A percentile compares a stretch with the other conserved stretches of the same genome.
phyloP scores from a whole-genome alignment of 2,888 invertebrate genomes.

The Busseola fusca region DNA sequence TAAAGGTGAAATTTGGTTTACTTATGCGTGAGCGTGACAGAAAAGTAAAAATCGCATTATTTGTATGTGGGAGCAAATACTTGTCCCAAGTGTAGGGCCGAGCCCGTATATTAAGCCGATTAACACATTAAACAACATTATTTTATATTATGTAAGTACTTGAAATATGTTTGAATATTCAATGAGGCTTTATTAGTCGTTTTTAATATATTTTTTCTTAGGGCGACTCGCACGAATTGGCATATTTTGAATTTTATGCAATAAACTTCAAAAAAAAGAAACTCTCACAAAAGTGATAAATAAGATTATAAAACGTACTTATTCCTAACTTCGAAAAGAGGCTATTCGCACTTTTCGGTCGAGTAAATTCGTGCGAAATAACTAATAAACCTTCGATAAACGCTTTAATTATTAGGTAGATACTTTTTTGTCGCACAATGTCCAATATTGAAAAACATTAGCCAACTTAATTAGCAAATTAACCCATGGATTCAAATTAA shows the following conservation, averaged over 20 bases:
- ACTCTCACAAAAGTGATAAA: no score
- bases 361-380: not conserved
- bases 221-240: not conserved
- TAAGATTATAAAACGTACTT: not conserved
- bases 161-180: not conserved
- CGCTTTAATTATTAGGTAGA: not conserved
- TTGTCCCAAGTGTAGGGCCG: not conserved
- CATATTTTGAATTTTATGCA: not conserved
- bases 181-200: not conserved
- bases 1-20: conserved; percentile 9
- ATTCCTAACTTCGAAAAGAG: not conserved
- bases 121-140: conserved; percentile 40
- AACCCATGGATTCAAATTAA: not conserved
- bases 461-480: no score
- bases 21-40: conserved; percentile 1
- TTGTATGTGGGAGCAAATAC: conserved; percentile 32
- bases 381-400: not conserved
- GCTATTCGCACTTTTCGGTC: not conserved
- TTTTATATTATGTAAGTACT: not conserved
- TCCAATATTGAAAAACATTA: not conserved
- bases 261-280: no score
- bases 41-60: conserved; percentile 31
- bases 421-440: not conserved
- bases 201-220: no score
- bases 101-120: conserved; percentile 36